A percentile compares a stretch with the other conserved stretches of the same genome.
These are phyloP conservation scores for Carduelis carduelis DNA, from an alignment of 2,797 vertebrate genomes.

Conservation along the genomic window DNA sequence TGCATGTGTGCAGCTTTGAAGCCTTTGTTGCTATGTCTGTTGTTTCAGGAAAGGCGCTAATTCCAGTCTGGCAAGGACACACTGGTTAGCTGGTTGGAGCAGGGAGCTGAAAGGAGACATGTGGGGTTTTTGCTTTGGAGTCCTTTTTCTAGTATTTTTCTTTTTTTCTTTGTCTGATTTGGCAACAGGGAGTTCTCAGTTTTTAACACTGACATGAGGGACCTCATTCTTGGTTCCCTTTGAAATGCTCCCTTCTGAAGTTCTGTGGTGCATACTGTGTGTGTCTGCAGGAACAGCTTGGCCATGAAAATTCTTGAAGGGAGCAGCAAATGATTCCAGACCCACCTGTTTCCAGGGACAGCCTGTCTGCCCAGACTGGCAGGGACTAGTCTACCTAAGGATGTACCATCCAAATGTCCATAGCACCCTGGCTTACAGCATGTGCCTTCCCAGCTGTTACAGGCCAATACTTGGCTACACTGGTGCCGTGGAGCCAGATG, in stretches of 20 bases:
- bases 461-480: not conserved
- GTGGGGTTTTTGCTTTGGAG: not conserved
- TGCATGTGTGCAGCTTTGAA: not conserved
- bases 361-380: not conserved
- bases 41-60: not conserved
- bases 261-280: not conserved
- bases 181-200: not conserved
- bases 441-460: not conserved
- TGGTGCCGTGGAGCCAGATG: rapidly evolving
- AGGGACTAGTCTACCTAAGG: not conserved
- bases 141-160: not conserved
- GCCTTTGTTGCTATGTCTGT: not conserved
- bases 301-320: not conserved
- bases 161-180: not conserved
- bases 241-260: not conserved
- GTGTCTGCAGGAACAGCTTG: not conserved
- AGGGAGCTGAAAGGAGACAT: not conserved
- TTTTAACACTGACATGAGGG: not conserved
- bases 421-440: rapidly evolving
- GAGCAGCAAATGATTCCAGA: not conserved
- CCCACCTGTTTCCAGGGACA: not conserved
- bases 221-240: not conserved
- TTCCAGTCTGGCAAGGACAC: not conserved
- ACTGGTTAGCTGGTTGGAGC: not conserved
- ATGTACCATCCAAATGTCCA: not conserved